phyloP scores from a whole-genome alignment of 2,888 invertebrate species.

The Leuctra nigra region DNA sequence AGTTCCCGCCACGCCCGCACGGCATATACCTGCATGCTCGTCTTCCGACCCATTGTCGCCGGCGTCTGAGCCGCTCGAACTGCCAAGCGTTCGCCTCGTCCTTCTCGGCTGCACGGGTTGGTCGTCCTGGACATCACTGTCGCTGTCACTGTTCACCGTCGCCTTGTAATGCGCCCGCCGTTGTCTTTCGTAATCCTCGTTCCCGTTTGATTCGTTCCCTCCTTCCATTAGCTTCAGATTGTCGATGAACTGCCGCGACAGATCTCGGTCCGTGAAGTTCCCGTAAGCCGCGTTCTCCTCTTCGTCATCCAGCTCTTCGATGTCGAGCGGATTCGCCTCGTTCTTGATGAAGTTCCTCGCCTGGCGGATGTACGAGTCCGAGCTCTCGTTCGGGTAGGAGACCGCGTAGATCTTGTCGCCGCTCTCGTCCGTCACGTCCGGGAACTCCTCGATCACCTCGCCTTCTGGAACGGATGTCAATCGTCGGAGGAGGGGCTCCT shows the following conservation, averaged over 20 bases:
- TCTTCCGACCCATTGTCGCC: constrained; percentile 54
- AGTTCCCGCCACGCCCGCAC: no score
- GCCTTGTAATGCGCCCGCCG: constrained; percentile 23
- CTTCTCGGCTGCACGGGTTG: constrained; percentile 15
- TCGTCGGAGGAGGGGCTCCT: constrained; percentile 10
- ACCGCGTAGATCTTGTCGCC: constrained; percentile 14
- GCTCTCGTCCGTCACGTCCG: constrained; percentile 6
- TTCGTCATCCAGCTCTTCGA: constrained; percentile 13
- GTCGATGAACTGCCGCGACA: neutral
- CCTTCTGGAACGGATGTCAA: constrained; percentile 14
- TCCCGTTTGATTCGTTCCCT: no score
- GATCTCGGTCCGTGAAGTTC: neutral
- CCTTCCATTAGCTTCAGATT: neutral
- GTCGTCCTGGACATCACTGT: constrained; percentile 38
- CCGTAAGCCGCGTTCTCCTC: neutral
- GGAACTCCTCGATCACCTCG: constrained; percentile 18
- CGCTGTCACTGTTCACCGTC: constrained; percentile 41
- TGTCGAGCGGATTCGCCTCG: constrained; percentile 15
- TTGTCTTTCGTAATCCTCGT: no score
- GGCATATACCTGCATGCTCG: constrained; percentile 59
- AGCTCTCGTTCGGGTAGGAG: neutral
- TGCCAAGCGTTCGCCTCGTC: constrained; percentile 46
- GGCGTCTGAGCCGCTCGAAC: constrained; percentile 57
- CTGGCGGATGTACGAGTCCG: neutral
- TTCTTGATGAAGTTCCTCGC: constrained; percentile 6